phyloP scores from a whole-genome alignment of 2,888 invertebrate species.

The Thera britannica region DNA sequence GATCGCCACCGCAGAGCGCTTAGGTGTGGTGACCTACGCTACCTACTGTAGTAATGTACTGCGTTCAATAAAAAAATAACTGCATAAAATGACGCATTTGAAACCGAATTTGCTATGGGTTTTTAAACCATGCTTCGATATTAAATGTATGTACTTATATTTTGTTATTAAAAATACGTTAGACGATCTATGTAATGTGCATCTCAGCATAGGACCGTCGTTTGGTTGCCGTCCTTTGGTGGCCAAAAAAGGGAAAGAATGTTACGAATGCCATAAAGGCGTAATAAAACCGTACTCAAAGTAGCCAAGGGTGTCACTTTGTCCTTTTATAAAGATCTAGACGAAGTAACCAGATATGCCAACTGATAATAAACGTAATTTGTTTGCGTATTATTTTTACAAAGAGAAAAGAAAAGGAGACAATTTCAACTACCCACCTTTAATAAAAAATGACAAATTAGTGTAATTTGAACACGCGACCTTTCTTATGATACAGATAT shows the following conservation, averaged over 20 bases:
- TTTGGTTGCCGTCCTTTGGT: constrained; percentile 12
- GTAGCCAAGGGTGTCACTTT: constrained; percentile 39
- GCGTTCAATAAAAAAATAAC: too few species aligned
- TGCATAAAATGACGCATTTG: too few species aligned
- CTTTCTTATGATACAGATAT: too few species aligned
- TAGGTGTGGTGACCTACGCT: too few species aligned
- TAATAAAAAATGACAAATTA: too few species aligned
- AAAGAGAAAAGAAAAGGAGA: too few species aligned
- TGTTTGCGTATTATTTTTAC: not conserved
- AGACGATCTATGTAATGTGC: not conserved
- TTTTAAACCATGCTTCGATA: too few species aligned
- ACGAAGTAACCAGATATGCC: constrained; percentile 5
- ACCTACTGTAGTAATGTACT: too few species aligned
- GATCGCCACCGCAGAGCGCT: too few species aligned
- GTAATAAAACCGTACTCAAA: constrained; percentile 45
- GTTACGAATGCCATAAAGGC: constrained; percentile 38
- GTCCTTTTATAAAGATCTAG: constrained; percentile 36
- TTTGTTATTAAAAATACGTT: not conserved
- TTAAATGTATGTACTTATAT: not conserved
- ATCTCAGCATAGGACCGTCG: constrained; percentile 17
- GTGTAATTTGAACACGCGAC: too few species aligned
- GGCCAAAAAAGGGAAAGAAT: constrained; percentile 35
- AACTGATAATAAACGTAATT: not conserved
- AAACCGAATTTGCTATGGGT: too few species aligned
- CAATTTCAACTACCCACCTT: too few species aligned